Percentiles rank a stretch among this genome's conserved stretches.
phyloP scores from a whole-genome alignment of 2,888 invertebrate species.

The Chloroclysta siterata region DNA sequence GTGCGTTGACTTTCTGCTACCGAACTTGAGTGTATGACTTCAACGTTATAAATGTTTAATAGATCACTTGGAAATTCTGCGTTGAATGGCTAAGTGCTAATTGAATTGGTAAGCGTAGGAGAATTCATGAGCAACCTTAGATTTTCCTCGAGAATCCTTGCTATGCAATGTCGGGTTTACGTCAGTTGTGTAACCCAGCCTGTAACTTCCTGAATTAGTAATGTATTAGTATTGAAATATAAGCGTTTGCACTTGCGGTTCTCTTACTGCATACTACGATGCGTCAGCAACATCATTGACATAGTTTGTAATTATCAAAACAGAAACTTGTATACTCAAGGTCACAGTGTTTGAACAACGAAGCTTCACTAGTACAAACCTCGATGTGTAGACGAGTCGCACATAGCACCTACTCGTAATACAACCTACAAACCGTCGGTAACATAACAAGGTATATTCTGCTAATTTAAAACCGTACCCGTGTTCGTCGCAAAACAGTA shows the following conservation, averaged over 20 bases:
- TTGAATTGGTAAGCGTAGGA: slow-evolving; percentile 31
- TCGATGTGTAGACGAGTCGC: no score
- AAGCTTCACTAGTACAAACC: background rate
- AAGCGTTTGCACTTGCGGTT: background rate
- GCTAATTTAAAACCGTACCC: background rate
- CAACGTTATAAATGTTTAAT: slow-evolving; percentile 38
- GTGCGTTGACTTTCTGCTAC: slow-evolving; percentile 49
- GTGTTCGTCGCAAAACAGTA: slow-evolving; percentile 52
- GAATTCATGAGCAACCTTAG: slow-evolving; percentile 23
- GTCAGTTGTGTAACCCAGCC: no score
- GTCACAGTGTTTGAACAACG: background rate
- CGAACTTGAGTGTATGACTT: slow-evolving; percentile 40
- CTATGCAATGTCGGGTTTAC: background rate
- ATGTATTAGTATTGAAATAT: background rate
- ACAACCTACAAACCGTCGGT: no score
- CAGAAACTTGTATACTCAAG: background rate
- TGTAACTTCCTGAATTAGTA: background rate
- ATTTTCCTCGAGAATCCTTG: slow-evolving; percentile 20
- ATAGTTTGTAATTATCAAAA: background rate
- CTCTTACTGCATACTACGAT: background rate
- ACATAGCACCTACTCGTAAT: no score
- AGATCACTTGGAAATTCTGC: slow-evolving; percentile 32
- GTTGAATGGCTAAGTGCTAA: slow-evolving; percentile 34
- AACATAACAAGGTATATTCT: background rate
- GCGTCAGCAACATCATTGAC: background rate